Evolutionary conservation across 2,797 vertebrate genomes (phyloP), one percentile per base, ranked within the genome.

Genomic region (Tympanoctomys barrerae): DNA sequence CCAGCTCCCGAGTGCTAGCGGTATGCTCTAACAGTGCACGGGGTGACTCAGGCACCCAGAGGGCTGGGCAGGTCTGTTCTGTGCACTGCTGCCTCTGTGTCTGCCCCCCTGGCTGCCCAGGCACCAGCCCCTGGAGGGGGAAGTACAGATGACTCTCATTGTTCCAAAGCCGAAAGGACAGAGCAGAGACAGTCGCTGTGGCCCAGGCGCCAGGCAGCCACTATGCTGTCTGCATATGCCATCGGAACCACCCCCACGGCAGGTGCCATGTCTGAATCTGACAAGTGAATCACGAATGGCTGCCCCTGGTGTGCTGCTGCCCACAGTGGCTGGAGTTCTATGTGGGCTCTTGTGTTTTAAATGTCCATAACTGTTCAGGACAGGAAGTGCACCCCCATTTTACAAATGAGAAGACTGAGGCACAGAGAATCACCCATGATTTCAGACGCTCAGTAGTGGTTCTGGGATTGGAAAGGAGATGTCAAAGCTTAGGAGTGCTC

Each of bases 241-340:
- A 39, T 42, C 26, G 2, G 7, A 36, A 39, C 66, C 64, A 11
- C 4, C 8, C 49, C 57, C 0, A 26, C 39, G 79, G 14, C 42
- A 1, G 13, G 24, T 0, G 0, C 61, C 79, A 33, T 0, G 0
- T 22, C 21, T n/a, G 85, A 28, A n/a, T 54, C 26, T 39, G 12
- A 3, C 1, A 14, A 73, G 64, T 52, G 52, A 28, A 54, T 61
- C 26, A 31, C 36, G 52, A 16, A 36, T 59, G 70, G 88, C 31
- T 75, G 89, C 31, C 4, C 7, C 12, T 28, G 26, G n/a, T 42
- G 2, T 2, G 52, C 7, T 1, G 52, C 7, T 11, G 5, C 1
- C 61, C 46, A 68, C 31, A 9, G 46, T 4, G 70, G 26, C 8
- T 10, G 80, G 57, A 78, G 73, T 49, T 16, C 26, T 31, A 4